Evolutionary conservation across 2,888 invertebrate species (phyloP).

Genomic region (Protodeltote pygarga): DNA sequence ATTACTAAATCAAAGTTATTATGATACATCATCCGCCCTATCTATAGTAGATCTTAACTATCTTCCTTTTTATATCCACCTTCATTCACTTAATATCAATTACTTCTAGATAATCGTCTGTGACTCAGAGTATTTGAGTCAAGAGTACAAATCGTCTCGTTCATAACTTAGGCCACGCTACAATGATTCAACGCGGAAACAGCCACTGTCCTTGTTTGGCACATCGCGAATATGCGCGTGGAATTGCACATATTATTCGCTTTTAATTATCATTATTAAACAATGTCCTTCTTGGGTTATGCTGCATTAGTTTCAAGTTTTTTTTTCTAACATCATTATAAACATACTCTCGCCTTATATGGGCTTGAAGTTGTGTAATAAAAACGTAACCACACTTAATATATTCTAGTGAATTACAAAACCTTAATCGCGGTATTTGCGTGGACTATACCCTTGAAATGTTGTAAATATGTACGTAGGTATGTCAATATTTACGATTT

Average conservation of each 20-base stretch:
- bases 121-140: constrained; percentile 20
- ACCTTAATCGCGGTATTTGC: constrained; percentile 15
- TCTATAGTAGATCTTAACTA: background rate
- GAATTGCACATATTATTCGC: constrained; percentile 75
- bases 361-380: constrained; percentile 18
- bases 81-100: background rate
- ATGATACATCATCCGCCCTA: constrained; percentile 28
- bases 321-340: constrained; percentile 48
- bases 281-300: constrained; percentile 67
- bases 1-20: constrained; percentile 19
- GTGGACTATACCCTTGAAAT: constrained; percentile 31
- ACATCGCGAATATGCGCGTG: constrained; percentile 76
- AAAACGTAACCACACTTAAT: constrained; percentile 7
- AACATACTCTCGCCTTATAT: constrained; percentile 33
- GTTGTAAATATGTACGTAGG: constrained; percentile 24
- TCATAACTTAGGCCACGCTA: constrained; percentile 50
- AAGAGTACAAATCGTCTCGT: constrained; percentile 24
- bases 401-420: constrained; percentile 30
- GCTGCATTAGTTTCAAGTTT: constrained; percentile 47
- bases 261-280: constrained; percentile 78
- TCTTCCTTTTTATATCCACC: constrained; percentile 4
- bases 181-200: constrained; percentile 83
- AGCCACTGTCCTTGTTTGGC: constrained; percentile 79
- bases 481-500: constrained; percentile 32
- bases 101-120: constrained; percentile 5